Percentiles rank a stretch among this genome's conserved stretches.
Conservation (phyloP, 2,888 invertebrate species). For the Lapara coniferarum region DNA sequence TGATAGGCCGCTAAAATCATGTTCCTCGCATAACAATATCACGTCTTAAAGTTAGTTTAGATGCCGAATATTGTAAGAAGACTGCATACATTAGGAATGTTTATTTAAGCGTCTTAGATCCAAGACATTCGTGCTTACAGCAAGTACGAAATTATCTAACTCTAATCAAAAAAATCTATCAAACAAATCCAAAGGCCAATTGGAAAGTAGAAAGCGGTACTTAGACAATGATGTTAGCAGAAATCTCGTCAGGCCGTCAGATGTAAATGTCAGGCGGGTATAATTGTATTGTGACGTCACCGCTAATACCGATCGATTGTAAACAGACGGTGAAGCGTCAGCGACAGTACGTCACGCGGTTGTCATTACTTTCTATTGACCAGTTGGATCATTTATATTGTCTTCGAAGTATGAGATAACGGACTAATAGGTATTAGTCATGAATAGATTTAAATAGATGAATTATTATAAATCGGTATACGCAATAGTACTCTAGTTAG, state of each 20-base stretch:
- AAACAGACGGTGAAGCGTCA: constrained; percentile 14
- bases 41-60: no score
- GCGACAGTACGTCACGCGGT: constrained; percentile 2
- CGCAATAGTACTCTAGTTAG: no score
- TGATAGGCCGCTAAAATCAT: no score
- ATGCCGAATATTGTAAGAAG: no score
- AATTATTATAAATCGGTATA: no score
- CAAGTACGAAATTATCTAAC: neutral
- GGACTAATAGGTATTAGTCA: neutral
- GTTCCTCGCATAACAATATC: no score
- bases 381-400: neutral
- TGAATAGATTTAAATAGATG: neutral
- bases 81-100: no score
- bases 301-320: constrained; percentile 8
- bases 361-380: constrained; percentile 1
- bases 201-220: constrained; percentile 22
- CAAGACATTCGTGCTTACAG: no score
- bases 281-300: constrained; percentile 18
- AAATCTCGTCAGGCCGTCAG: neutral
- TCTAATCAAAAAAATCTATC: neutral
- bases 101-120: no score
- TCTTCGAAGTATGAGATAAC: neutral
- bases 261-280: constrained; percentile 7
- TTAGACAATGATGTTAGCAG: constrained; percentile 3
- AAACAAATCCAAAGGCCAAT: neutral